Evolutionary conservation across 2,797 vertebrate species (phyloP).

Genomic region (Eulemur albifrons): DNA sequence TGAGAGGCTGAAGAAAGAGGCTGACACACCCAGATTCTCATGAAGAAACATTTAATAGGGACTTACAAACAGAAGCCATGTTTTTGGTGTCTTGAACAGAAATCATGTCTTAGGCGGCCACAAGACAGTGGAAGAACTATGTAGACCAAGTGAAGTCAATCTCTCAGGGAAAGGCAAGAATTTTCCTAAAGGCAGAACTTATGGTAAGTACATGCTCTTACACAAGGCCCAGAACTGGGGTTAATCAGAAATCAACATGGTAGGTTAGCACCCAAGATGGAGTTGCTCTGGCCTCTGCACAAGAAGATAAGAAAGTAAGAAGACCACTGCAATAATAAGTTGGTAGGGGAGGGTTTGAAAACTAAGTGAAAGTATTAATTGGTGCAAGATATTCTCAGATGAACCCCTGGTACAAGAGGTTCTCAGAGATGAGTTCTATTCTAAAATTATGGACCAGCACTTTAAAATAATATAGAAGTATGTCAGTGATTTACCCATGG

Average conservation of each 20-base stretch:
- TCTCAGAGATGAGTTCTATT: background rate
- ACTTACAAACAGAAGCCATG: background rate
- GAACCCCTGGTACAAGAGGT: background rate
- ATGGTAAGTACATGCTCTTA: background rate
- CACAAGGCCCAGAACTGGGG: background rate
- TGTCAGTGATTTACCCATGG: background rate
- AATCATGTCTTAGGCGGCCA: background rate
- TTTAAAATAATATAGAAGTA: background rate
- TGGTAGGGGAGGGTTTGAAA: background rate
- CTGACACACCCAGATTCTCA: background rate
- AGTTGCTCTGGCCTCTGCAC: background rate
- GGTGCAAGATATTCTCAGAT: background rate
- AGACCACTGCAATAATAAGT: background rate
- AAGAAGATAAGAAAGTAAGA: background rate
- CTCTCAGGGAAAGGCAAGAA: background rate
- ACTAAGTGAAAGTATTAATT: conserved; percentile 17
- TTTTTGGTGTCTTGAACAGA: background rate
- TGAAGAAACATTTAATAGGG: background rate
- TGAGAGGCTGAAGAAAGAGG: background rate
- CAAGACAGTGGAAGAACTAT: background rate
- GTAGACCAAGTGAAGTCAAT: background rate
- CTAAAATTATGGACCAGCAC: background rate
- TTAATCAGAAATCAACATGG: background rate
- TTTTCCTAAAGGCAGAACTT: background rate
- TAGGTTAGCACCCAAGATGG: background rate